Base-by-base conservation (phyloP, 1,140 invertebrate genomes). In the Drosophila bifasciata region DNA sequence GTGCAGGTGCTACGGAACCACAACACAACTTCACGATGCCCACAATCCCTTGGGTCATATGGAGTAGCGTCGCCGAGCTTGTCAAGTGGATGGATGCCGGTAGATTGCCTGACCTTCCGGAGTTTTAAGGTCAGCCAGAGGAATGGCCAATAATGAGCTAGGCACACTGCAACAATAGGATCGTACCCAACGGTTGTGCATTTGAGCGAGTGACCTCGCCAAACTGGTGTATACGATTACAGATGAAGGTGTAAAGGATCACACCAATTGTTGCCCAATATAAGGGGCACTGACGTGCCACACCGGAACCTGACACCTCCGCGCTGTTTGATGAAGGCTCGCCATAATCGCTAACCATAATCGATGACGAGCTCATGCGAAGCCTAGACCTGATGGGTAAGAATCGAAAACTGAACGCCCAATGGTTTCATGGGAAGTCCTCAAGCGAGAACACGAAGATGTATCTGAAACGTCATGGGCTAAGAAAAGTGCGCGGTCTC, bases 91-190 rank as follows among this genome's bases (percentile, higher is more conserved):
- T 53, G 51, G 40, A 45, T 41, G 16, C 32, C 43, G 17, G 61
- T 1, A 43, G 9, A 43, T 9, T 44, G 2, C 39, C 45, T 13
- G 55, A 66, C 36, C 56, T 60, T 28, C 46, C 28, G 3, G 39
- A 60, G 19, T 51, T 66, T 5, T 39, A 41, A 2, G 45, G 55
- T 49, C 17, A 60, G 55, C 45, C 45, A 21, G 53, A 43, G 23
- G 23, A n/a, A 58, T 64, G 53, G 45, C 44, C 23, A 49, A 59
- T 50, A 59, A 5, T 48, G 32, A 44, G 44, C 28, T 13, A 48
- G n/a, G n/a, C n/a, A n/a, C 9, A 44, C 28, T 13, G 23, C 16
- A 3, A 5, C 9, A 19, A 7, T 36, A 19, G n/a, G n/a, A 44
- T 40, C 17, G 1, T 46, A 53, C 40, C 46, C 58, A 13, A 43